Evolutionary conservation across 2,888 invertebrate genomes (phyloP).

Genomic region (Melanostoma mellinum): DNA sequence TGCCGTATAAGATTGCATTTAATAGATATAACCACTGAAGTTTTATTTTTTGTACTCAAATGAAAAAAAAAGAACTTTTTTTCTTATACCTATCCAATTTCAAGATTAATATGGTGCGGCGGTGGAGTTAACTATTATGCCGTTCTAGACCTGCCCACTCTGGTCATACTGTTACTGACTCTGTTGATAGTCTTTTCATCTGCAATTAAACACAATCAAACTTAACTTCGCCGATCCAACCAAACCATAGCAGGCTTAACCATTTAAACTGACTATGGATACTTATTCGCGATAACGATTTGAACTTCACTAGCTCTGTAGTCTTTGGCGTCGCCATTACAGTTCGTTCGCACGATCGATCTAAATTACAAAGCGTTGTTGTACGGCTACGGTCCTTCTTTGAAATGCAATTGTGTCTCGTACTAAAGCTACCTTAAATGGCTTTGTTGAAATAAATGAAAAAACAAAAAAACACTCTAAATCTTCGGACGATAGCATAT

Average conservation of each 20-base stretch:
- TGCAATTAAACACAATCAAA: constrained; percentile 44
- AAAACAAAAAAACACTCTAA: not conserved
- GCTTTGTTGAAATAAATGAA: constrained; percentile 17
- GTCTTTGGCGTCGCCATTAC: not conserved
- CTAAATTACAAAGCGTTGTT: not conserved
- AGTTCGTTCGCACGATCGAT: constrained; percentile 15
- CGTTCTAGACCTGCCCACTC: constrained; percentile 32
- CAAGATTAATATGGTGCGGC: not conserved
- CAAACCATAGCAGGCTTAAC: not conserved
- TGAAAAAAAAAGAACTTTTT: not conserved
- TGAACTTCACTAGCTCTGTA: not conserved
- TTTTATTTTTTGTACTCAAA: not conserved
- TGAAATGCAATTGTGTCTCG: constrained; percentile 9
- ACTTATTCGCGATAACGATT: constrained; percentile 12
- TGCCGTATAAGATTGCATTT: constrained; percentile 37
- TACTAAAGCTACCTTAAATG: constrained; percentile 48
- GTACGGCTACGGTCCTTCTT: constrained; percentile 14
- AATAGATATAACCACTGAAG: constrained; percentile 21
- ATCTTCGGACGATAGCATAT: constrained; percentile 30
- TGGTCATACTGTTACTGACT: not conserved
- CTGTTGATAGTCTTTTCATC: constrained; percentile 19
- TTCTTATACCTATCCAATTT: no score
- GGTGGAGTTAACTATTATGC: constrained; percentile 16
- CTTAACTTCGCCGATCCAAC: not conserved
- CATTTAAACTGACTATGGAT: constrained; percentile 21